These are phyloP conservation scores for Apaloderma vittatum DNA, from an alignment of 2,113 vertebrate species.

Conservation along the genomic window DNA sequence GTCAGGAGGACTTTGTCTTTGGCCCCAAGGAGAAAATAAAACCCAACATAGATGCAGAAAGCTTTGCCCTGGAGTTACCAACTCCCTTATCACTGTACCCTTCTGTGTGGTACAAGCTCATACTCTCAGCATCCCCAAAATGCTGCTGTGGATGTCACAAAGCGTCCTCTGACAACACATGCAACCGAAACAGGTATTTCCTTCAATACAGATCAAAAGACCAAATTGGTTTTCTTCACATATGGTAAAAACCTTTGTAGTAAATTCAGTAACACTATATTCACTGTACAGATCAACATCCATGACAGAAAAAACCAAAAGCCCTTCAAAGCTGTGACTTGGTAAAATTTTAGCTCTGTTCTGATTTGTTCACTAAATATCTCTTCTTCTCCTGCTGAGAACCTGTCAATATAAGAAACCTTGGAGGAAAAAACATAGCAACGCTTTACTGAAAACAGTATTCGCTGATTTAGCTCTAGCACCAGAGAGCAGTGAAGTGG, in stretches of 20 bases:
- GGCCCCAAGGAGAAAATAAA: neutral
- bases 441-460: neutral
- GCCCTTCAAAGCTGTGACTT: neutral
- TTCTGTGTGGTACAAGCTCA: neutral
- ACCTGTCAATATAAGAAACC: neutral
- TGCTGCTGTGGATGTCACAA: neutral
- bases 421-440: neutral
- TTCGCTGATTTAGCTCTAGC: neutral
- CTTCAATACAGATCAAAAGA: neutral
- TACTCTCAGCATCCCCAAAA: neutral
- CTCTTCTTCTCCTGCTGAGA: neutral
- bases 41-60: neutral
- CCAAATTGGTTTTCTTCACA: accelerated
- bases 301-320: neutral
- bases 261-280: neutral
- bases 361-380: neutral
- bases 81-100: neutral
- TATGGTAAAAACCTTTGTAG: neutral
- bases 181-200: neutral
- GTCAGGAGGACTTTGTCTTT: neutral
- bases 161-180: accelerated
- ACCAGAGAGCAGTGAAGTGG: neutral
- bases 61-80: neutral
- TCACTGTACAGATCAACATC: neutral
- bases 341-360: neutral